Conservation (phyloP, 2,797 vertebrate species). For the Gymnopithys bicolor region DNA sequence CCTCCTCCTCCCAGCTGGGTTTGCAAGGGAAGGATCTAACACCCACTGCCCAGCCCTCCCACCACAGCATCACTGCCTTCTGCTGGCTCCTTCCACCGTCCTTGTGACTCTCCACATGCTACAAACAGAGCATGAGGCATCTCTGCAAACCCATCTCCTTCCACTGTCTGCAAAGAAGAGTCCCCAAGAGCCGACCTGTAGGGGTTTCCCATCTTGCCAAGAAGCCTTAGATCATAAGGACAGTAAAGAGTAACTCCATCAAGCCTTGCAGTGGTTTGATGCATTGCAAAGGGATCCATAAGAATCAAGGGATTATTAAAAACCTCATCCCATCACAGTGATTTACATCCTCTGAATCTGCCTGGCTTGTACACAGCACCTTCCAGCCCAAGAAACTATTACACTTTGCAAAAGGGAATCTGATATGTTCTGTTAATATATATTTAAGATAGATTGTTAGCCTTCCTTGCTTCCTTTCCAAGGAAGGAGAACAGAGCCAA, state of each 20-base stretch:
- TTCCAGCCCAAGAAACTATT: background rate
- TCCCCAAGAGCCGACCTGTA: background rate
- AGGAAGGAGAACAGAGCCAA: background rate
- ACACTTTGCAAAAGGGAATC: background rate
- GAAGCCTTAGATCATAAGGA: background rate
- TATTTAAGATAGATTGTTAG: background rate
- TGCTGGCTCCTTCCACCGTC: background rate
- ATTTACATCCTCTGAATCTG: background rate
- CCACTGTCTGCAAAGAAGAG: background rate
- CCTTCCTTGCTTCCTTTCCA: constrained; percentile 12
- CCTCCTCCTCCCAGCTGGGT: background rate
- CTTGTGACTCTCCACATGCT: rapidly evolving
- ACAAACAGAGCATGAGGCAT: rapidly evolving
- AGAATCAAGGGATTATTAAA: background rate
- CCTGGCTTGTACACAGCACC: background rate
- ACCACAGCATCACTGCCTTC: background rate
- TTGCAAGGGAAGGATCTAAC: background rate
- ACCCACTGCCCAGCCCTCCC: background rate
- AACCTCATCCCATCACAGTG: rapidly evolving
- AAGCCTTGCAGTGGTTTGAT: rapidly evolving
- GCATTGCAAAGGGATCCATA: rapidly evolving
- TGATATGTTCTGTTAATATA: background rate
- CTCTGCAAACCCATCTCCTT: background rate
- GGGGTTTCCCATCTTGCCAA: background rate
- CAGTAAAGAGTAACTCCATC: background rate